Percentiles rank a stretch among this genome's conserved stretches.
Conservation (phyloP, 2,797 vertebrate species). For the Bradypodion ventrale region DNA sequence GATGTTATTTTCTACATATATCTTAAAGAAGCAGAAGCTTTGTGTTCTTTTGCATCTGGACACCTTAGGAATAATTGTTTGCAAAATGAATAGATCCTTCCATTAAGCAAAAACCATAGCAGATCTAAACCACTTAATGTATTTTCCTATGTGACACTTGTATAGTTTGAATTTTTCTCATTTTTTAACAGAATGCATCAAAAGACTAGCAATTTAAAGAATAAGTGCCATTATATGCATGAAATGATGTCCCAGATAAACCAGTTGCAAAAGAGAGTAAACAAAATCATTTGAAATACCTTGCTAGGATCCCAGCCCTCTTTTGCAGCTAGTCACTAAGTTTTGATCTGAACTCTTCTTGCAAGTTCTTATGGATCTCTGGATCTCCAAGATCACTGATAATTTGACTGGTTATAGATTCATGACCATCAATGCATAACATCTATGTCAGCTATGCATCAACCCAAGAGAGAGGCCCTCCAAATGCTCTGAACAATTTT, state of each 20-base stretch:
- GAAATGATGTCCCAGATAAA: not conserved
- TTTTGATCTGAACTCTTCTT: no score
- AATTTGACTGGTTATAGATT: not conserved
- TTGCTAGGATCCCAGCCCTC: not conserved
- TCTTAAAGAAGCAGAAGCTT: not conserved
- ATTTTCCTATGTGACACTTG: not conserved
- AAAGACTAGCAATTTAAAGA: conserved; percentile 6
- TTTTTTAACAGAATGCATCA: not conserved
- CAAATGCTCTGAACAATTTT: not conserved
- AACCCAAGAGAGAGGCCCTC: not conserved
- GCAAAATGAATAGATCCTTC: conserved; percentile 20
- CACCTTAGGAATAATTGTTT: conserved; percentile 27
- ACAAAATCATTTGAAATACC: no score
- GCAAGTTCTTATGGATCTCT: not conserved
- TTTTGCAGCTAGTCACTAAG: not conserved
- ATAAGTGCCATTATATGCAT: not conserved
- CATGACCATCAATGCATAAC: no score
- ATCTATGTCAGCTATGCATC: not conserved
- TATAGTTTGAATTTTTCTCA: not conserved
- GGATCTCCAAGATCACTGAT: not conserved
- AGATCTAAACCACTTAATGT: not conserved
- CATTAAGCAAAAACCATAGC: not conserved
- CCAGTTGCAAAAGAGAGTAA: no score
- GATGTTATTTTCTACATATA: not conserved
- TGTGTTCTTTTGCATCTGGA: not conserved